These are phyloP conservation scores for Enteromius viviparus DNA, from an alignment of 2,797 vertebrate genomes.

Conservation along the genomic window DNA sequence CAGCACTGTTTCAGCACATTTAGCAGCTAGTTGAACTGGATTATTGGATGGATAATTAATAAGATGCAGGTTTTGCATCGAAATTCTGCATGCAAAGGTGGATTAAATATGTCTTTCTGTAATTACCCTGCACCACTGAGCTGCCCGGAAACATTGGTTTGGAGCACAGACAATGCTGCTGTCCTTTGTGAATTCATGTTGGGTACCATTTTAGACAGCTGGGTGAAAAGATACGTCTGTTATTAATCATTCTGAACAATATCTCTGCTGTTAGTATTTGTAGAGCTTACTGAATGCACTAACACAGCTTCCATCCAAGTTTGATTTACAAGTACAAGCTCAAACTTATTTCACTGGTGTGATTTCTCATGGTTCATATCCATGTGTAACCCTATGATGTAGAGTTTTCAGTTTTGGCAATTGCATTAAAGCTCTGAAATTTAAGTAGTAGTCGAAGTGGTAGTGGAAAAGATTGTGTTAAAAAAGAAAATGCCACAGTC, in stretches of 20 bases:
- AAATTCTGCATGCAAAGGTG: background rate
- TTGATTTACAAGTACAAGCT: background rate
- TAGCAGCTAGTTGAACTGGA: constrained; percentile 17
- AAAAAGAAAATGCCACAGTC: background rate
- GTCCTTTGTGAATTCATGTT: constrained; percentile 6
- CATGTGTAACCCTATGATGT: background rate
- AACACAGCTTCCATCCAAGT: background rate
- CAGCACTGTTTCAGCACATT: background rate
- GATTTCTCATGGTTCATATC: constrained; percentile 12
- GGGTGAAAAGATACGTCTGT: constrained; percentile 2
- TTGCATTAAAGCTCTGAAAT: constrained; percentile 4
- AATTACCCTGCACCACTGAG: constrained; percentile 10
- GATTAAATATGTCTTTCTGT: background rate
- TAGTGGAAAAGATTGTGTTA: background rate
- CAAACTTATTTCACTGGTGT: background rate
- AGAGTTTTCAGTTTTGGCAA: constrained; percentile 5
- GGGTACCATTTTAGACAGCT: constrained; percentile 7
- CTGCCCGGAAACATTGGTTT: constrained; percentile 6
- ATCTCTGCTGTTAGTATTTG: constrained; percentile 1
- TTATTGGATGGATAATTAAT: background rate
- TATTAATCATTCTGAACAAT: constrained; percentile 8
- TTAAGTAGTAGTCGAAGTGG: background rate
- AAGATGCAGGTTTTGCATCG: background rate
- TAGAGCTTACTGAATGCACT: background rate
- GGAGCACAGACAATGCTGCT: background rate